Percentiles rank a stretch among this genome's conserved stretches.
These are phyloP conservation scores for Dolichotis patagonum DNA, from an alignment of 2,113 vertebrate genomes.

Conservation along the genomic window DNA sequence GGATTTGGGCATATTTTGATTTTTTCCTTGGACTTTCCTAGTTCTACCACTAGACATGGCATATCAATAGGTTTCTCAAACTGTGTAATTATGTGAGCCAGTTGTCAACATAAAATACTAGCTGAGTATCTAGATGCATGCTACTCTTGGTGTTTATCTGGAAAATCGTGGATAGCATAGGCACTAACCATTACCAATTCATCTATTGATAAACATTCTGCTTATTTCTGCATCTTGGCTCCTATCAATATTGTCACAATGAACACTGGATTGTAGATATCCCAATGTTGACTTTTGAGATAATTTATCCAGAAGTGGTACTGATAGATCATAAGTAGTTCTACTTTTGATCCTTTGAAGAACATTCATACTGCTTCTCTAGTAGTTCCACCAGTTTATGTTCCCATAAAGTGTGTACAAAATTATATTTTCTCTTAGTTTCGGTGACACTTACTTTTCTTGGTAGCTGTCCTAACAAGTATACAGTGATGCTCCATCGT, in stretches of 20 bases:
- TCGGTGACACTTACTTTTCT: not conserved
- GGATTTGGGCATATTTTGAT: too few relatives aligned
- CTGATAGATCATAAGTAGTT: not conserved
- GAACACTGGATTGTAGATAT: not conserved
- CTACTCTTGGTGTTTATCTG: not conserved
- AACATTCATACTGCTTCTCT: not conserved
- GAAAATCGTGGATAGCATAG: not conserved
- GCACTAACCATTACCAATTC: too few relatives aligned
- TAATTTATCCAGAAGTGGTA: not conserved
- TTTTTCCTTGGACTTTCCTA: too few relatives aligned
- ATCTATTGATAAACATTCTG: not conserved
- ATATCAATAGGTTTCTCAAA: not conserved
- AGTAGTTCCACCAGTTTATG: not conserved
- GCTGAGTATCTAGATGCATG: not conserved
- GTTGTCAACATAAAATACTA: not conserved
- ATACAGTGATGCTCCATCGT: not conserved
- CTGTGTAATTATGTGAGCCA: not conserved
- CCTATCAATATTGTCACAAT: not conserved
- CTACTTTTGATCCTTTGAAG: not conserved
- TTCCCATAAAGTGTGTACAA: not conserved
- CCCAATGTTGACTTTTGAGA: not conserved
- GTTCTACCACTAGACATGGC: too few relatives aligned
- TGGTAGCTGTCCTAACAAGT: not conserved
- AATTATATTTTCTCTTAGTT: not conserved
- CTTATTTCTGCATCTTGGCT: not conserved